A percentile compares a stretch with the other conserved stretches of the same genome.
phyloP scores from a whole-genome alignment of 2,113 vertebrate genomes.

The Mirounga angustirostris region DNA sequence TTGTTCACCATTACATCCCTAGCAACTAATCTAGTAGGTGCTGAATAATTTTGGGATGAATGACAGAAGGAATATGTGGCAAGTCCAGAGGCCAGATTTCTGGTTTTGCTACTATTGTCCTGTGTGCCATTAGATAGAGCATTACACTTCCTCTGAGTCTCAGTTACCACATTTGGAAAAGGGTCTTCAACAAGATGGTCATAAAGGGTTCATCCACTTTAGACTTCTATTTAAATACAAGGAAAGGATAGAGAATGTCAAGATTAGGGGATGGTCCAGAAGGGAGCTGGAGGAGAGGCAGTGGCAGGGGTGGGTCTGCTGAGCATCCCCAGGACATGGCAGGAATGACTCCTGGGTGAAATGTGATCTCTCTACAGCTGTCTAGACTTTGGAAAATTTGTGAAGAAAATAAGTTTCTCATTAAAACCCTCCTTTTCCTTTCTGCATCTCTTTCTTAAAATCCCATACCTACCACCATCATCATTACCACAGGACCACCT shows the following conservation, averaged over 20 bases:
- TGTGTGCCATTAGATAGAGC: not conserved
- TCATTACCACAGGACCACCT: not conserved
- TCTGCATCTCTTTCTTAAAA: not conserved
- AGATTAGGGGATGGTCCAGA: not conserved
- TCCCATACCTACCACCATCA: not conserved
- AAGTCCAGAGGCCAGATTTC: not conserved
- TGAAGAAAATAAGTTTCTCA: constrained; percentile 30
- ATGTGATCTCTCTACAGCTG: not conserved
- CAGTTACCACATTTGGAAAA: not conserved
- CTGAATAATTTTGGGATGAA: not conserved
- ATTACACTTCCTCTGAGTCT: not conserved
- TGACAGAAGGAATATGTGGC: not conserved
- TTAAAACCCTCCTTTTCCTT: not conserved
- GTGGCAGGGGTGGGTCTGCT: not conserved
- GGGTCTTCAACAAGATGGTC: not conserved
- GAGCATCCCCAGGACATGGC: not conserved
- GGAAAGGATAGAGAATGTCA: not conserved
- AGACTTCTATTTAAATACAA: not conserved
- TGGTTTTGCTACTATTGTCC: not conserved
- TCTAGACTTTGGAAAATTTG: not conserved
- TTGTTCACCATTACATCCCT: not conserved
- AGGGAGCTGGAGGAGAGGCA: not conserved
- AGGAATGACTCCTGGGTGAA: not conserved
- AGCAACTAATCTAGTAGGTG: not conserved
- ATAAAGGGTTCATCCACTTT: not conserved